Evolutionary conservation across 1,140 invertebrate species (phyloP).

Genomic region (Aphidius ervi): DNA sequence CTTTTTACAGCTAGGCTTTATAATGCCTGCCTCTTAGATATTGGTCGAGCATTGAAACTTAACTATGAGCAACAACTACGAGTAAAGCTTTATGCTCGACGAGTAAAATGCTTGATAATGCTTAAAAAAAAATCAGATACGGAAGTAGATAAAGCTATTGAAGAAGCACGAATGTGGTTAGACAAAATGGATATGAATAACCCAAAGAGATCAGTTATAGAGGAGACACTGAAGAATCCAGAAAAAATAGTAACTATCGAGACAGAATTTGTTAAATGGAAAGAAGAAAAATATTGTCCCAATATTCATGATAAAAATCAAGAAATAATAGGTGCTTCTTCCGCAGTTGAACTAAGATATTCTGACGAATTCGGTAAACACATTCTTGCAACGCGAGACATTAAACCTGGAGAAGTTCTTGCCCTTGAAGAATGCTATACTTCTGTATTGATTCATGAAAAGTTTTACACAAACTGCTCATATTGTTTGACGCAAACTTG

Average conservation of each 20-base stretch:
- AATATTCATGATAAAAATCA: conserved; percentile 13
- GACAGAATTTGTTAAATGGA: conserved; percentile 9
- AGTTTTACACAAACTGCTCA: conserved; percentile 64
- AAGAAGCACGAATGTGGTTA: conserved; percentile 7
- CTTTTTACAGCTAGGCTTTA: conserved; percentile 19
- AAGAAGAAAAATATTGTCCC: conserved; percentile 15
- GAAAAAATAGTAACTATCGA: background rate
- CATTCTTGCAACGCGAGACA: conserved; percentile 59
- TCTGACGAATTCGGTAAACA: conserved; percentile 57
- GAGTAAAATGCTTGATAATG: conserved; percentile 13
- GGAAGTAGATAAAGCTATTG: background rate
- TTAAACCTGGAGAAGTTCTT: conserved; percentile 69
- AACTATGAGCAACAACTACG: conserved; percentile 17
- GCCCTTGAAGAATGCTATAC: conserved; percentile 73
- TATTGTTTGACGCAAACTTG: conserved; percentile 65
- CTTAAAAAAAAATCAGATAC: background rate
- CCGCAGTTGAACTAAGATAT: conserved; percentile 14
- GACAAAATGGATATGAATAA: conserved; percentile 10
- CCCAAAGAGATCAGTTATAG: background rate
- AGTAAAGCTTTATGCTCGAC: conserved; percentile 18
- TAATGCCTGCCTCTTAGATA: conserved; percentile 19
- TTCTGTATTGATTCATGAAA: conserved; percentile 59
- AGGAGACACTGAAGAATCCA: conserved; percentile 8
- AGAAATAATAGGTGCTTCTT: conserved; percentile 20
- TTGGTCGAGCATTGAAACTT: conserved; percentile 16